Evolutionary conservation across 2,888 invertebrate genomes (phyloP).

Genomic region (Sarcophaga rosellei): DNA sequence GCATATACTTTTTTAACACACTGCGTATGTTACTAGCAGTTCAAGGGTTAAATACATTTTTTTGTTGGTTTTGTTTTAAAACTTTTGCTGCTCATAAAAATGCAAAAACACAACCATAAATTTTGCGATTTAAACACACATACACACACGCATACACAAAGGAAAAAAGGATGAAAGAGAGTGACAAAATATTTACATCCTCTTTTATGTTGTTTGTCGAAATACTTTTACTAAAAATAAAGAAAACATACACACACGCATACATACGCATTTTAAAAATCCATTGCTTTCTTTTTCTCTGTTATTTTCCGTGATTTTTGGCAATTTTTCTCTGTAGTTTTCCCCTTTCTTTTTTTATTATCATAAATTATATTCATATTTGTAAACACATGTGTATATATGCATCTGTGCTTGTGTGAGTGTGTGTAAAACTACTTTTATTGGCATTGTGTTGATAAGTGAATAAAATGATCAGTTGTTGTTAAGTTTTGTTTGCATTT

Average conservation of each 20-base stretch:
- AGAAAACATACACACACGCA: background rate
- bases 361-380: too few species aligned
- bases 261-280: background rate
- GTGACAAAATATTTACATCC: constrained; percentile 2
- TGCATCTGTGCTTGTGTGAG: too few species aligned
- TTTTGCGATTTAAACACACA: background rate
- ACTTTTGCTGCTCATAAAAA: constrained; percentile 16
- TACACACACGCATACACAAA: background rate
- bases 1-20: background rate
- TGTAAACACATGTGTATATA: too few species aligned
- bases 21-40: background rate
- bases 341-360: too few species aligned
- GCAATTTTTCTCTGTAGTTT: background rate
- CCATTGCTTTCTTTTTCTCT: background rate
- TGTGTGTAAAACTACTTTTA: too few species aligned
- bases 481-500: too few species aligned
- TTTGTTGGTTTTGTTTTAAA: background rate
- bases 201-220: background rate
- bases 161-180: background rate
- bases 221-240: background rate
- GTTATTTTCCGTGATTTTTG: background rate
- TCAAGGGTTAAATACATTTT: background rate
- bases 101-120: constrained; percentile 4
- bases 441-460: too few species aligned
- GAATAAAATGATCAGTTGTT: too few species aligned